These are phyloP conservation scores for Drosophila parabipectinata DNA, from an alignment of 1,140 invertebrate species.

Conservation along the genomic window DNA sequence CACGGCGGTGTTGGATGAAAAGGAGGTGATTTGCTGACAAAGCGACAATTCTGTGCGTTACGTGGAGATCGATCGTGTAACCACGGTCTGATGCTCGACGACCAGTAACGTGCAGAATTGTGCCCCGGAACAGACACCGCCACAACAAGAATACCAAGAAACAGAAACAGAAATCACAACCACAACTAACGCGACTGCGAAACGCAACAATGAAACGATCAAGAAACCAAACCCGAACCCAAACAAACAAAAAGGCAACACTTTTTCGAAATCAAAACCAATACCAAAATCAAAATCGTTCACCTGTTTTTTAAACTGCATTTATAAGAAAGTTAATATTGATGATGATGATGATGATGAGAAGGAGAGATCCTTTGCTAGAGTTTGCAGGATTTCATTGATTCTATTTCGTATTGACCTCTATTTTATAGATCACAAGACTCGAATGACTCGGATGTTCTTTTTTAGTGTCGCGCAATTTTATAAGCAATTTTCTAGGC, in stretches of 20 bases:
- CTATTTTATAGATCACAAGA: constrained; percentile 56
- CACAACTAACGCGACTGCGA: constrained; percentile 54
- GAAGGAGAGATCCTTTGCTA: constrained; percentile 1
- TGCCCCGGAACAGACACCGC: constrained; percentile 74
- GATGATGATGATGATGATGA: too few relatives aligned
- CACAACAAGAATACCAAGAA: constrained; percentile 40
- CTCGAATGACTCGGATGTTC: constrained; percentile 25
- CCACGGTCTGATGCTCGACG: constrained; percentile 90
- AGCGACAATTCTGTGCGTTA: constrained; percentile 96
- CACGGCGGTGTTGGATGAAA: constrained; percentile 91
- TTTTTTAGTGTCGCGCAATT: constrained; percentile 55
- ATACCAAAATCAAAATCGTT: constrained; percentile 65
- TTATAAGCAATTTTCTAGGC: constrained; percentile 81
- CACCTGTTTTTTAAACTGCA: constrained; percentile 74
- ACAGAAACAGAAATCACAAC: constrained; percentile 42
- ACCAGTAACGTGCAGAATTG: constrained; percentile 82
- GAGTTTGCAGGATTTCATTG: constrained; percentile 15
- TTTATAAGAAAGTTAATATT: constrained; percentile 49
- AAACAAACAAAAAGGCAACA: constrained; percentile 45
- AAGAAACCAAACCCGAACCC: constrained; percentile 8
- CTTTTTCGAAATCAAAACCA: constrained; percentile 37
- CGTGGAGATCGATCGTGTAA: constrained; percentile 94
- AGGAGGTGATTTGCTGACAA: constrained; percentile 96
- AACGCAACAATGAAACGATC: constrained; percentile 67
- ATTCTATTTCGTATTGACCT: constrained; percentile 62